These are phyloP conservation scores for Nudaria mundana DNA, from an alignment of 2,888 invertebrate species.

Conservation along the genomic window DNA sequence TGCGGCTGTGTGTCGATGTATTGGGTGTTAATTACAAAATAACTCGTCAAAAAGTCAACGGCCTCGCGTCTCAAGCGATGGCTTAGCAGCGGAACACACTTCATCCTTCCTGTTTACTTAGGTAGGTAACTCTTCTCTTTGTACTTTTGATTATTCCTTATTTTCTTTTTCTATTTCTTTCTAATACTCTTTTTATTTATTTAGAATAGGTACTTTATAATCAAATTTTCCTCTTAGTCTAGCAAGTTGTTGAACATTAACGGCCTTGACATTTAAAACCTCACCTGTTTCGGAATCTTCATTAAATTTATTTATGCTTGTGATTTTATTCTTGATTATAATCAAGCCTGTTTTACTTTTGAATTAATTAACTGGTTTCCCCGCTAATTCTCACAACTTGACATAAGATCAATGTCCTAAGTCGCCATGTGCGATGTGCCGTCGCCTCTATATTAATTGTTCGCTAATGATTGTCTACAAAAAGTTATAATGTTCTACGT, in stretches of 20 bases:
- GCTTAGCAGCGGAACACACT: conserved; percentile 32
- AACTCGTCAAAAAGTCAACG: conserved; percentile 51
- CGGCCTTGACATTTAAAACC: conserved; percentile 19
- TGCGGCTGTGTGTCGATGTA: conserved; percentile 36
- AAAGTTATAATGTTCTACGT: conserved; percentile 40
- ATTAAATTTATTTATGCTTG: conserved; percentile 3
- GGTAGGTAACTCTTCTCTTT: conserved; percentile 19
- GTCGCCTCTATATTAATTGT: conserved; percentile 56
- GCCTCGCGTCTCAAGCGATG: conserved; percentile 40
- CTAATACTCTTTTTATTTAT: conserved; percentile 7
- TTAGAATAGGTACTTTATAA: conserved; percentile 4
- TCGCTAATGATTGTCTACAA: conserved; percentile 57
- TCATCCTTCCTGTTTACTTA: conserved; percentile 31
- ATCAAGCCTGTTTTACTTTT: conserved; percentile 5
- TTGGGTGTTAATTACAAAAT: conserved; percentile 61
- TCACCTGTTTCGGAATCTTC: conserved; percentile 1
- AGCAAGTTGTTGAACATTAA: not conserved
- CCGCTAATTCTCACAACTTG: conserved; percentile 34
- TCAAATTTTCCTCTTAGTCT: conserved; percentile 5
- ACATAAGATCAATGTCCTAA: conserved; percentile 40
- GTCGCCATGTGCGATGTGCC: conserved; percentile 43
- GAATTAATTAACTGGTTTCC: conserved; percentile 8
- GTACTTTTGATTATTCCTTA: conserved; percentile 23
- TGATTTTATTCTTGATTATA: conserved; percentile 6
- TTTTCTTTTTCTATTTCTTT: conserved; percentile 10